Base-by-base conservation (phyloP, 2,888 invertebrate genomes). In the Hymenopus coronatus region DNA sequence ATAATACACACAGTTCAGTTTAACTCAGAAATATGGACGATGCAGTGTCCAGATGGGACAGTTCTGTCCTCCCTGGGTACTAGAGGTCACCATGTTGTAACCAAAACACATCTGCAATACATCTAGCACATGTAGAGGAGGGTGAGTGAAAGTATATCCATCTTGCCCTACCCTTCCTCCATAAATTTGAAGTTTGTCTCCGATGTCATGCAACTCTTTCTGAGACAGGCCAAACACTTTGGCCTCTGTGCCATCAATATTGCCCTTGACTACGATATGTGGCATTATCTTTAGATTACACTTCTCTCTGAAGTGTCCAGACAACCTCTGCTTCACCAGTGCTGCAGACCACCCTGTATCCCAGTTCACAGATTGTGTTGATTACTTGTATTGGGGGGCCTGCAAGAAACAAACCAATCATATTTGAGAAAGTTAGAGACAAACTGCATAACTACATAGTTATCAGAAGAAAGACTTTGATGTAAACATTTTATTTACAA, bases 241-340 rank as follows among this genome's bases (percentile, higher is more conserved):
- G 83, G 91, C 91, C 89, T 91, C 91, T 81, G 87, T 90, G 82
- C 91, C 91, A 89, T 91, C 91, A 82, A 91, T 90, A 88, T 90
- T 91, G 28, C 91, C 91, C 89, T 91, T 92, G 88, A 92, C 91
- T 33, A 91, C 91, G 40, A 92, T 89, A 90, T 92, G 91, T 86
- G 91, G 91, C 91, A 92, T 92, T 20, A 40, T 84, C 46, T 54
- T 0, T 82, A 20, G 20, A 8, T 95, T 95, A 97, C 91, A 96
- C 93, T 93, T 97, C 97, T 92, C 97, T 95, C 92, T 96, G 96
- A 94, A 97, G 94, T 85, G 97, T 97, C 97, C 97, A 97, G 91
- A 96, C 96, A 91, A 97, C 96, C 94, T 97, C 97, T 30, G 96
- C 94, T 92, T 97, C 97, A 27, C 97, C 97, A 90, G 97, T 96